These are phyloP conservation scores for Ornithoptera alexandrae DNA, from an alignment of 2,888 invertebrate genomes.

Conservation along the genomic window DNA sequence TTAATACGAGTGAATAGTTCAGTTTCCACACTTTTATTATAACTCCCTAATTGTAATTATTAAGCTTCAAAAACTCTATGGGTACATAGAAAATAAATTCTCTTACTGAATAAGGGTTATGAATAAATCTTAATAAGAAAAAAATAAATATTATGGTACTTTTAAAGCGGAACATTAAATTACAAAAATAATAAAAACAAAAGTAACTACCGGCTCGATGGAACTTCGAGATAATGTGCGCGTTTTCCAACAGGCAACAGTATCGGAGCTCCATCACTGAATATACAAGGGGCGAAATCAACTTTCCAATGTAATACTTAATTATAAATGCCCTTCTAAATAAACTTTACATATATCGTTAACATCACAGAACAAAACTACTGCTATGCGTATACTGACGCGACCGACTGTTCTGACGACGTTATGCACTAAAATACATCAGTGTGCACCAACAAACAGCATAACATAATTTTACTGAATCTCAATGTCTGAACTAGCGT, in stretches of 20 bases:
- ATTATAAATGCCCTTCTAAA: slow-evolving; percentile 53
- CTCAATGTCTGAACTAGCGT: not conserved
- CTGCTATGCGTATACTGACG: slow-evolving; percentile 51
- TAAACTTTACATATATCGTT: slow-evolving; percentile 59
- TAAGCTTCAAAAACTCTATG: slow-evolving; percentile 48
- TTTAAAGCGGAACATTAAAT: slow-evolving; percentile 68
- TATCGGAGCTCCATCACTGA: slow-evolving; percentile 18
- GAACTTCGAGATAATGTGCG: slow-evolving; percentile 27
- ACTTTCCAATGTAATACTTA: slow-evolving; percentile 44
- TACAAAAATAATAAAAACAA: slow-evolving; percentile 54
- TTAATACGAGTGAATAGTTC: slow-evolving; percentile 15
- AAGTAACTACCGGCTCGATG: slow-evolving; percentile 37
- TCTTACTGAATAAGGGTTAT: slow-evolving; percentile 51
- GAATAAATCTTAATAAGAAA: slow-evolving; percentile 58
- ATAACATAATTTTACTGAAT: not conserved
- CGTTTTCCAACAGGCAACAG: not conserved
- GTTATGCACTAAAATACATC: slow-evolving; percentile 15
- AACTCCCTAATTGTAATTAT: slow-evolving; percentile 36
- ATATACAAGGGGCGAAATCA: slow-evolving; percentile 33
- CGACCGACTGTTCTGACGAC: slow-evolving; percentile 24
- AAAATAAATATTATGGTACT: slow-evolving; percentile 73
- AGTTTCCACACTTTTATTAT: slow-evolving; percentile 25
- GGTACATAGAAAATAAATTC: slow-evolving; percentile 50
- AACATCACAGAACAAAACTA: slow-evolving; percentile 73
- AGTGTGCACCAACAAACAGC: not conserved